Evolutionary conservation across 64 coral and sea anemone species (phyloP).

Genomic region (Actinia equina): DNA sequence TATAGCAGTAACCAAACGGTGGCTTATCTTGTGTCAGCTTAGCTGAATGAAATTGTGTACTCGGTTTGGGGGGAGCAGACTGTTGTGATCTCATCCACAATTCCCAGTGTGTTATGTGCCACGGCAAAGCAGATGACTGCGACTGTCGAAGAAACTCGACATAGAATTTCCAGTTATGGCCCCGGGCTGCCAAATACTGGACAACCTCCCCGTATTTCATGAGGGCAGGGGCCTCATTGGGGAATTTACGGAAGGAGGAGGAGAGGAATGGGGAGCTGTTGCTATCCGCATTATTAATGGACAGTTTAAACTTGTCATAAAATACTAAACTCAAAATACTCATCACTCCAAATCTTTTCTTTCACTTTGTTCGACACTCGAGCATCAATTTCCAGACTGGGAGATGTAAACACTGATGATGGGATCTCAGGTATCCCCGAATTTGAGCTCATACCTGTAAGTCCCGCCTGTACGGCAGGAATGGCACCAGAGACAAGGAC

Average conservation of each 20-base stretch:
- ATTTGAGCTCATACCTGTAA: neutral
- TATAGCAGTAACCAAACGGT: neutral
- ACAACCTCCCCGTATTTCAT: slow-evolving; percentile 18
- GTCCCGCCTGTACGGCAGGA: neutral
- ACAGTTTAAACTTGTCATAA: neutral
- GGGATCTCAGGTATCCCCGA: neutral
- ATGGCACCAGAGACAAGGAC: neutral
- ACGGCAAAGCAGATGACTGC: neutral
- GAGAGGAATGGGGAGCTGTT: neutral
- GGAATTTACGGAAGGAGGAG: neutral
- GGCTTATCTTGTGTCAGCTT: too few relatives aligned
- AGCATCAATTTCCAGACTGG: slow-evolving; percentile 20
- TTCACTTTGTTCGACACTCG: neutral
- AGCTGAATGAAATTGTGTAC: neutral
- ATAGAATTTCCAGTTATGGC: slow-evolving; percentile 7
- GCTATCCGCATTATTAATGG: too few relatives aligned
- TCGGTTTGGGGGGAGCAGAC: neutral
- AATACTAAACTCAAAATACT: slow-evolving; percentile 24
- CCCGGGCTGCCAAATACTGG: slow-evolving; percentile 12
- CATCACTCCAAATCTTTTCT: slow-evolving; percentile 13
- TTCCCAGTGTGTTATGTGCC: slow-evolving; percentile 2
- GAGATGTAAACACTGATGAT: neutral
- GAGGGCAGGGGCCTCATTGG: neutral
- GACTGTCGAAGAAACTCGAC: neutral
- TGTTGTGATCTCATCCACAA: slow-evolving; percentile 7